A percentile compares a stretch with the other conserved stretches of the same genome.
phyloP scores from a whole-genome alignment of 2,113 vertebrate genomes.

The Catagonus wagneri region DNA sequence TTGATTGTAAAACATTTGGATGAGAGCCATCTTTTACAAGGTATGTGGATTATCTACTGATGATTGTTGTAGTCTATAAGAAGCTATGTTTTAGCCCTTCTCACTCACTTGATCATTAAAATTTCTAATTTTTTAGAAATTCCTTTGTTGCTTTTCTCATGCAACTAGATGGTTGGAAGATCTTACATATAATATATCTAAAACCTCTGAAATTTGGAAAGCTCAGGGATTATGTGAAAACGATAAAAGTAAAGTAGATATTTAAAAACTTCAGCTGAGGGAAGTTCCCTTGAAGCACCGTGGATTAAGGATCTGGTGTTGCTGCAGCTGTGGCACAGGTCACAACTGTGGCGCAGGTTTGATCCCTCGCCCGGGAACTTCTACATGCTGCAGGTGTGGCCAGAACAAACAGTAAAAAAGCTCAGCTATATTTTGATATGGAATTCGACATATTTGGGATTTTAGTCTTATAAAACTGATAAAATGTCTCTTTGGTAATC shows the following conservation, averaged over 20 bases:
- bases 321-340: too few relatives aligned
- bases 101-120: background rate
- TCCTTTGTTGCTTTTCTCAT: background rate
- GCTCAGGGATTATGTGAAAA: constrained; percentile 20
- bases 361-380: too few relatives aligned
- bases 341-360: too few relatives aligned
- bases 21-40: constrained; percentile 89
- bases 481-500: constrained; percentile 35
- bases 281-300: too few relatives aligned
- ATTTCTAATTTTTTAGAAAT: constrained; percentile 41
- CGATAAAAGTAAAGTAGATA: constrained; percentile 20
- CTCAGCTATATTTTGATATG: constrained; percentile 38
- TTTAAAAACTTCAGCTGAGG: background rate
- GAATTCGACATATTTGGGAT: constrained; percentile 51
- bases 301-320: too few relatives aligned
- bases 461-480: constrained; percentile 23
- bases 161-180: background rate
- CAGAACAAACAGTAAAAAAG: background rate
- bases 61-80: background rate
- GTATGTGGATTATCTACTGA: constrained; percentile 71
- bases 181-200: background rate
- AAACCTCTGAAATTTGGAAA: constrained; percentile 56
- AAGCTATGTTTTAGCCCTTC: constrained; percentile 6
- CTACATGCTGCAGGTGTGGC: too few relatives aligned
- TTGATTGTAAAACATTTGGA: constrained; percentile 89